Base-by-base conservation (phyloP, 2,888 invertebrate genomes). In the Ligdia adustata region DNA sequence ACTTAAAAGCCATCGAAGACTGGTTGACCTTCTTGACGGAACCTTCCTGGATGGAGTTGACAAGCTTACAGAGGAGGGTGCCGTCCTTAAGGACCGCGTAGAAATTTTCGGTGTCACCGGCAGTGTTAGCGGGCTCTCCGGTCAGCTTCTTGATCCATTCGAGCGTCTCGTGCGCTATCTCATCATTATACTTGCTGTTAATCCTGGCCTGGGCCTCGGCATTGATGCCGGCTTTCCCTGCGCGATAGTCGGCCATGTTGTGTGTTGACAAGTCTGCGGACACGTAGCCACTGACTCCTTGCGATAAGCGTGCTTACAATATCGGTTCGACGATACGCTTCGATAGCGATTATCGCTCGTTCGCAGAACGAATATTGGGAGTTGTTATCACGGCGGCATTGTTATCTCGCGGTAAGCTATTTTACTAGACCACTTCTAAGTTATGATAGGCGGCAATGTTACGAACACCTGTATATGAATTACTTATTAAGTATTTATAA, bases 171-270 rank as follows among this genome's bases (percentile, higher is more conserved):
- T 93, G 93, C 6, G 99, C 99, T 66, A 98, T 93, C 62, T 96
- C 96, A 66, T 97, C 95, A 82, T 96, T 99, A 92, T 99, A 99
- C 91, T 99, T 99, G 84, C 97, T 97, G 82, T 97, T 95, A 72
- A 99, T 97, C 95, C 75, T 76, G 22, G 83, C 82, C 62, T 90
- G 90, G 7, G 90, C 90, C 56, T 89, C 84, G 52, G 89, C 90
- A 72, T 90, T 90, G 77, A 90, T 88, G 68, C 90, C 90, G 64
- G 90, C 82, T 68, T 90, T 90, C 4, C 80, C 85, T 63, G 90
- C 90, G 55, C 90, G 83, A 57, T 84, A 79, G 40, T 90, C 89
- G 26, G 85, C 88, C 90, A 90, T 90, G 61, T 75, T 80, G 59
- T 66, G 77, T 88, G 84, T 78, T 82, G 60, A 71, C 80, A 71